Base-by-base conservation (phyloP, 2,797 vertebrate species). In the Cirrhinus mrigala region DNA sequence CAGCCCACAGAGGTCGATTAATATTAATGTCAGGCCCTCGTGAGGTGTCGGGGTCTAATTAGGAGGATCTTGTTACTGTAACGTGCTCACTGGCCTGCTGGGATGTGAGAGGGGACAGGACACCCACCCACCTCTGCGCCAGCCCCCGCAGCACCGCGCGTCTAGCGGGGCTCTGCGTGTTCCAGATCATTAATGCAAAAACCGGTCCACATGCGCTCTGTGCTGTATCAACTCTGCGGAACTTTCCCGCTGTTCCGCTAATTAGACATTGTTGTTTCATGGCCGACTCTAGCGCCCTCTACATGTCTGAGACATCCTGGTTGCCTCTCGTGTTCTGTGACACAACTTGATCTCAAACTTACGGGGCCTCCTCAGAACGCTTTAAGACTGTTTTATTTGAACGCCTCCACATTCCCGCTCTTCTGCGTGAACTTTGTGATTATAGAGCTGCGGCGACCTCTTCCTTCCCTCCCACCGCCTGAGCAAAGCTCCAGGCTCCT, bases 31-130 rank as follows among this genome's bases (percentile, higher is more conserved):
- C 97, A 92, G 95, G 90, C 92, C 85, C 97, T 98, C 96, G 97
- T 98, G 96, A 97, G 98, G 97, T 97, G 98, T 97, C 98, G 96
- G 97, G 96, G 96, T 97, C 97, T 98, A 99, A 98, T 99, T 99
- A 99, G 97, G 96, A 88, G 95, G 94, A 96, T 96, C 96, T 96
- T 96, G 95, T 95, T 94, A 94, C 83, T 89, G 98, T 98, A 98
- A 97, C 96, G 94, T 96, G 96, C 95, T 92, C 89, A 88, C 75
- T 68, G 78, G 95, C 94, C 94, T 94, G 93, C 94, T 92, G 87
- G 85, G 85, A 86, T 86, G 73, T 48, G 79, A 52, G 73, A 86
- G 89, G 91, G 77, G 81, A 79, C 20, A 94, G 94, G 85, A 94
- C 93, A 95, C 94, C 95, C 95, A 95, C 95, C 81, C 69, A 33